Evolutionary conservation across 2,888 invertebrate species (phyloP).

Genomic region (Shargacucullia verbasci): DNA sequence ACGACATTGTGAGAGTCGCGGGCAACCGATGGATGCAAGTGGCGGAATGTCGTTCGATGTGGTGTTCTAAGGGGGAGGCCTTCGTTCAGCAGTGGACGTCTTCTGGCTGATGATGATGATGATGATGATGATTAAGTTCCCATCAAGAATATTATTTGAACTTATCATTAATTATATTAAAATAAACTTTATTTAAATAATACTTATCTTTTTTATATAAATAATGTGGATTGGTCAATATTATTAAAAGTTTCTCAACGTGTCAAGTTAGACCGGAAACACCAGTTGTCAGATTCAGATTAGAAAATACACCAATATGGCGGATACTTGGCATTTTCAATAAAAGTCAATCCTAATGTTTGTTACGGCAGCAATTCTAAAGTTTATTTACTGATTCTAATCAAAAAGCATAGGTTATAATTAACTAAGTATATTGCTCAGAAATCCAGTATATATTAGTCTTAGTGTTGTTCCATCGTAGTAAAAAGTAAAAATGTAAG

Average conservation of each 20-base stretch:
- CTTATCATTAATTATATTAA: no score
- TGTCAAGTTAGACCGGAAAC: slow-evolving; percentile 30
- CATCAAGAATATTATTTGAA: no score
- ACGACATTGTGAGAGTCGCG: no score
- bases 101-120: no score
- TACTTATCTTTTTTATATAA: no score
- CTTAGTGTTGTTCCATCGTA: slow-evolving; percentile 29
- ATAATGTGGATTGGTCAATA: no score
- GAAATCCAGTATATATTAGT: slow-evolving; percentile 21
- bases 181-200: background rate
- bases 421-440: slow-evolving; percentile 8
- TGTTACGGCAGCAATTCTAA: slow-evolving; percentile 22
- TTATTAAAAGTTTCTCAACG: background rate
- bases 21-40: no score
- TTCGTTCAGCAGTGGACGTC: no score
- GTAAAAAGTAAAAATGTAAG: slow-evolving; percentile 69
- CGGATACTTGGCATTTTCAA: slow-evolving; percentile 56
- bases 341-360: slow-evolving; percentile 35
- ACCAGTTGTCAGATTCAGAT: slow-evolving; percentile 18
- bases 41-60: no score
- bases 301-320: slow-evolving; percentile 65
- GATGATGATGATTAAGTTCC: no score
- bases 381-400: slow-evolving; percentile 6
- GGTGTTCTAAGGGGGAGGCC: no score
- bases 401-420: slow-evolving; percentile 13